Evolutionary conservation across 1,140 invertebrate species (phyloP).

Genomic region (Cecropterus lyciades): DNA sequence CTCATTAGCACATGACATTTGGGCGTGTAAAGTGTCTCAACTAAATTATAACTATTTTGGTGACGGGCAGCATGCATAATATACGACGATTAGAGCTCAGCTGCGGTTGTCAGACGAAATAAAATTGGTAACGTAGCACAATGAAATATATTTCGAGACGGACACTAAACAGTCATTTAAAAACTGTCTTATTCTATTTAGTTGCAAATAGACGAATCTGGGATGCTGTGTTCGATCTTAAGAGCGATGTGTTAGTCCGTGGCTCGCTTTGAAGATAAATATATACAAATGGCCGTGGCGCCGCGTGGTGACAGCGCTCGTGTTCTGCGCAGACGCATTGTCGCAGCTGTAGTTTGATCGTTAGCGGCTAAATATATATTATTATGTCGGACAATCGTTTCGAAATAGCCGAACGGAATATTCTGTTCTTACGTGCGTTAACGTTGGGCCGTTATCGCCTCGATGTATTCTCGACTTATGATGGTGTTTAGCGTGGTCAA

Average conservation of each 20-base stretch:
- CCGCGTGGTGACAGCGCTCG: constrained; percentile 49
- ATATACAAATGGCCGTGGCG: constrained; percentile 65
- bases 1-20: constrained; percentile 20
- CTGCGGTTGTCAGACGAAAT: constrained; percentile 22
- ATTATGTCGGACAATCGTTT: constrained; percentile 45
- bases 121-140: constrained; percentile 28
- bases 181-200: constrained; percentile 58
- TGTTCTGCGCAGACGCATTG: constrained; percentile 54
- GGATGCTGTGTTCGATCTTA: constrained; percentile 56
- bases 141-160: constrained; percentile 44
- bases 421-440: constrained; percentile 29
- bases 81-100: constrained; percentile 18
- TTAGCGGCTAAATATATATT: constrained; percentile 53
- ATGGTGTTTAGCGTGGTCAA: constrained; percentile 14
- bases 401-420: constrained; percentile 37
- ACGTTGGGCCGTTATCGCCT: constrained; percentile 19
- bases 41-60: constrained; percentile 21
- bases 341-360: constrained; percentile 58
- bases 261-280: constrained; percentile 69
- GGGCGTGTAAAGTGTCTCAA: constrained; percentile 10
- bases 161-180: constrained; percentile 58
- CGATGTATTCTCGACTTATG: constrained; percentile 26
- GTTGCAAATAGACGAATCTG: constrained; percentile 57
- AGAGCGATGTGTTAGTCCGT: constrained; percentile 56
- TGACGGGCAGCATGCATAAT: constrained; percentile 26